Conservation (phyloP, 2,888 invertebrate species). For the Cantharis rufa region DNA sequence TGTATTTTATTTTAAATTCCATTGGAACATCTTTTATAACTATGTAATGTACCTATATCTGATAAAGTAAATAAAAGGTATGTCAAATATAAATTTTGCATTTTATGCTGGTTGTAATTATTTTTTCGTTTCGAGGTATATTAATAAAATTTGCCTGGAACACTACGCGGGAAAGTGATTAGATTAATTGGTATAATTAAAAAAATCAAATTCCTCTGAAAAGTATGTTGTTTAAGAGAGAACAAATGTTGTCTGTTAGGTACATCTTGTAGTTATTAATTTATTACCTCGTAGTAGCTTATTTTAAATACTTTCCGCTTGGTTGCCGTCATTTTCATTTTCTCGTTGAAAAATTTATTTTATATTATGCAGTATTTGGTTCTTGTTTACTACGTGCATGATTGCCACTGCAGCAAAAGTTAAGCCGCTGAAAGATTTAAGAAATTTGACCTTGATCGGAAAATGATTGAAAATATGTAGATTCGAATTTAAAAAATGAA, state of each 20-base stretch:
- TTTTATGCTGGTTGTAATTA: not conserved
- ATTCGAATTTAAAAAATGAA: not conserved
- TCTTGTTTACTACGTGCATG: not conserved
- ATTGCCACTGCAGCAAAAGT: not conserved
- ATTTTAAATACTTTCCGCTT: not conserved
- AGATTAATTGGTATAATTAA: not conserved
- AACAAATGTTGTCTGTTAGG: not conserved
- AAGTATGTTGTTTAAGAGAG: not conserved
- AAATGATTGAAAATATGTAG: not conserved
- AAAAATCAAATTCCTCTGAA: not conserved
- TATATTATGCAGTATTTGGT: not conserved
- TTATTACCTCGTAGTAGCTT: not conserved
- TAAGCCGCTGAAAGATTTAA: not conserved
- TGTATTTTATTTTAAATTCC: constrained; percentile 8
- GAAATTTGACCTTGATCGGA: not conserved
- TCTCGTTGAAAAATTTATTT: not conserved
- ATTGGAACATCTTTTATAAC: not conserved
- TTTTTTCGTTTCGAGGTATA: not conserved
- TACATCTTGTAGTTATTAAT: not conserved
- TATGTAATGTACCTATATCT: not conserved
- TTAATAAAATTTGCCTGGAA: not conserved
- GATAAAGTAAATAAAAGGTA: constrained; percentile 1
- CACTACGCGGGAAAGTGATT: not conserved
- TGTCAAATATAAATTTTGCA: not conserved
- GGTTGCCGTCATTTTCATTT: not conserved